phyloP scores from a whole-genome alignment of 2,113 vertebrate species.

The Geococcyx californianus region DNA sequence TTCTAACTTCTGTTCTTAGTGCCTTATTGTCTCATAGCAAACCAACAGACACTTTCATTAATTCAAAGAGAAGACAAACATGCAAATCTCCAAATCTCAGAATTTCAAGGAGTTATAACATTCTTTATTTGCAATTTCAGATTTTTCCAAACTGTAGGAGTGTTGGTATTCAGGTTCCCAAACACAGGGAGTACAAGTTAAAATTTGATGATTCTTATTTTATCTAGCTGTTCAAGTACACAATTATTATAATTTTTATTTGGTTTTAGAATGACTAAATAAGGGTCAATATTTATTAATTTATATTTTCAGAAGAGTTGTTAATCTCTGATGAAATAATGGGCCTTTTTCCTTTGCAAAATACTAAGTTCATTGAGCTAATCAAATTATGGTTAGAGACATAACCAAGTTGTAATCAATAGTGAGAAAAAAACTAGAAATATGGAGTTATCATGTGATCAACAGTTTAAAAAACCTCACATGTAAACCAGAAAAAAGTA shows the following conservation, averaged over 20 bases:
- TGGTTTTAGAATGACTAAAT: neutral
- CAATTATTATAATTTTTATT: neutral
- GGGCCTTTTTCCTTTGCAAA: neutral
- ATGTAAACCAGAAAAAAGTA: neutral
- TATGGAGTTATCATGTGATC: neutral
- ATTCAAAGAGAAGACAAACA: neutral
- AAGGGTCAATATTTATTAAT: neutral
- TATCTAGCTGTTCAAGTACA: neutral
- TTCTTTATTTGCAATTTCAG: neutral
- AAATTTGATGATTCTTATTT: neutral
- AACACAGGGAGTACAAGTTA: neutral
- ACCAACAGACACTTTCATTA: neutral
- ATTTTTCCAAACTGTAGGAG: neutral
- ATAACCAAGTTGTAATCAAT: neutral
- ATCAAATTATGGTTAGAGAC: neutral
- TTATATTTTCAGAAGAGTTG: neutral
- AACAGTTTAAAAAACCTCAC: fast-evolving
- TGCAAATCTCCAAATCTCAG: neutral
- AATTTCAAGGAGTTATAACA: neutral
- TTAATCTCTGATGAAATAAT: neutral
- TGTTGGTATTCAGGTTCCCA: neutral
- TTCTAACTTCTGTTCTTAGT: neutral
- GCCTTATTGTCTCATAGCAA: neutral
- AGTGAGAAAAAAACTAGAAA: neutral
- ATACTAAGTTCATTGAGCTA: neutral